phyloP scores from a whole-genome alignment of 2,888 invertebrate genomes.

The Spilarctia lutea region DNA sequence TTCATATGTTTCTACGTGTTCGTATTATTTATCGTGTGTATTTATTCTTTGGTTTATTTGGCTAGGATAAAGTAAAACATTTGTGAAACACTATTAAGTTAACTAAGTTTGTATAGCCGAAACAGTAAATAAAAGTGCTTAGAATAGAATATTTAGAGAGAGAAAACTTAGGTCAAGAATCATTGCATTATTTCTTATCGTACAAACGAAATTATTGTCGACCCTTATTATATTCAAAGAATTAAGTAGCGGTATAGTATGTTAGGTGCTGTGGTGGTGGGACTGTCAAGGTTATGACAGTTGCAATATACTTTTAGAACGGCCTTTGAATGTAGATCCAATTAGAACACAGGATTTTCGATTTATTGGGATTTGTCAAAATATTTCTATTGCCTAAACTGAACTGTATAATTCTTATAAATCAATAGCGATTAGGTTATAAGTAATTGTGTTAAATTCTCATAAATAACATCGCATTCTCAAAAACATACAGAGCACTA shows the following conservation, averaged over 20 bases:
- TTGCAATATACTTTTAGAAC: slow-evolving; percentile 47
- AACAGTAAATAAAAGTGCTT: slow-evolving; percentile 3
- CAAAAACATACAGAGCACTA: background rate
- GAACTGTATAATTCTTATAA: background rate
- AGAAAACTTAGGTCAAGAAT: background rate
- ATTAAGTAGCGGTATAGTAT: slow-evolving; percentile 40
- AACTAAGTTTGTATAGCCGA: background rate
- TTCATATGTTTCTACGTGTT: slow-evolving; percentile 16
- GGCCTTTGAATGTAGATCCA: slow-evolving; percentile 63
- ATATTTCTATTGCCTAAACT: background rate
- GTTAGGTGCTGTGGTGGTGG: slow-evolving; percentile 37
- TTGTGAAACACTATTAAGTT: slow-evolving; percentile 15
- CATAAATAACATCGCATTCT: background rate
- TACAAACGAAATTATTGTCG: slow-evolving; percentile 14
- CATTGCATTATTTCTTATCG: background rate
- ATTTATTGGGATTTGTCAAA: background rate
- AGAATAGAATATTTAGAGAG: too few relatives aligned
- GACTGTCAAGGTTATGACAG: slow-evolving; percentile 36
- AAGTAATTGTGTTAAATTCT: background rate
- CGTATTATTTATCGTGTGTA: slow-evolving; percentile 21
- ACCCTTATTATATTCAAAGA: slow-evolving; percentile 27
- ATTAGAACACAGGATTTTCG: slow-evolving; percentile 51
- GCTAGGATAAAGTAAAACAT: slow-evolving; percentile 20
- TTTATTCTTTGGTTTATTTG: slow-evolving; percentile 17
- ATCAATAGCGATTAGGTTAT: background rate